Evolutionary conservation across 2,888 invertebrate genomes (phyloP), one percentile per base, ranked within the genome.

Genomic region (Exephanes ischioxanthus): DNA sequence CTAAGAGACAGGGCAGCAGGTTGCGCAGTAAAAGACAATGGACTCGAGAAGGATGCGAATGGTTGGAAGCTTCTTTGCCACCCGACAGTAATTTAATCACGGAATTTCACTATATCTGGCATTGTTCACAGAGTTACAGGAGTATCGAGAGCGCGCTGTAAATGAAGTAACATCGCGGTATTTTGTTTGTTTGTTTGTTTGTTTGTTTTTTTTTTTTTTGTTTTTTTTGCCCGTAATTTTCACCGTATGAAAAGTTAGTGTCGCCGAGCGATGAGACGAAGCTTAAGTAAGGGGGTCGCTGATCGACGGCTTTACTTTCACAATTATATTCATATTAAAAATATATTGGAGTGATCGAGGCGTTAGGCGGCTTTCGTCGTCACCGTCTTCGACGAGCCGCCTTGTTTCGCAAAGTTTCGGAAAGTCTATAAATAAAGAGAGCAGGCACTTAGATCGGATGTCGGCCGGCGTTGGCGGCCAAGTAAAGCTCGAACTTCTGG

Each of bases 391-490:
- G 58, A 48, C 77, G 86, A 68, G 87, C 19, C 82, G 87, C 85
- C 85, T 86, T 89, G 89, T 91, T 91, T 91, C 90, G 89, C 90
- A 90, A 93, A 93, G 90, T 92, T 92, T 93, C 90, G 91, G 92
- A 80, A 92, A 92, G 91, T 87, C 93, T 93, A 93, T 92, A 91
- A 93, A 93, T 93, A 93, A 87, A 86, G 78, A 88, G 85, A 90
- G 77, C 88, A 88, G 90, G 89, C 90, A 91, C 93, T 93, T 93
- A 93, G 94, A 94, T 94, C 94, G 92, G 91, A 92, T 94, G 93
- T 94, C 94, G 93, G 93, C 92, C 91, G 91, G 90, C 90, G 91
- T 91, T 92, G 92, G 92, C 92, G 91, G 93, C 94, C 93, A 94
- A 94, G 94, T 94, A 93, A 94, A 94, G 94, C 93, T 89, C 93